Base-by-base conservation (phyloP, 2,113 vertebrate genomes). In the Epinephelus moara region DNA sequence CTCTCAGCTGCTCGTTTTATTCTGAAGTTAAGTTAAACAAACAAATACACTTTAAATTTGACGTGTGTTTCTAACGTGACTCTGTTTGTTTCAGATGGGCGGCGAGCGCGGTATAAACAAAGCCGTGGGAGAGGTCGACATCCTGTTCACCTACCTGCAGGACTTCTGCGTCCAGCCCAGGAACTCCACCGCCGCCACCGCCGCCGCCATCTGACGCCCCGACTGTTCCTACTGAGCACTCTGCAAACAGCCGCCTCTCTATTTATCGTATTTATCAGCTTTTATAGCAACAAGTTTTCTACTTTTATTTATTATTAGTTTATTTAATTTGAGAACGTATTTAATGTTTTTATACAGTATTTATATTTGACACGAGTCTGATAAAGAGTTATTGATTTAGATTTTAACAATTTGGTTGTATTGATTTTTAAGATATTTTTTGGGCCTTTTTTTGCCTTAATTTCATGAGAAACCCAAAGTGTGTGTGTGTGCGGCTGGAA, bases 71-170 rank as follows among this genome's bases (percentile, higher is more conserved):
- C 23, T 78, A 10, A 73, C 23, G n/a, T 55, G 3, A 4, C 2
- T 55, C 1, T 76, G 1, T 78, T 5, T n/a, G 9, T 75, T 74
- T 8, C 88, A 94, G 93, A 87, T 92, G 86, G 86, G 49, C 1
- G 45, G 19, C 0, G 37, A 80, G 9, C 69, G 2, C 1, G 90
- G 90, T 0, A 53, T 92, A 0, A 89, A 37, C 82, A 94, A 94
- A 47, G 93, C 93, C 0, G 10, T 94, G 17, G 84, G 92, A 21
- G 93, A 94, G 70, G 78, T 92, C 55, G 84, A 92, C 81, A 94
- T 94, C 80, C 82, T 94, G 4, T 94, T 88, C 79, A 80, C 77
- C 0, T 90, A 88, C 72, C 87, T 94, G 76, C 79, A 89, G 52
- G 92, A 92, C 21, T 91, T 50, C 87, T 94, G 93, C 64, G 1